Conservation (phyloP, 1,140 invertebrate species). For the Scaptomyza montana region DNA sequence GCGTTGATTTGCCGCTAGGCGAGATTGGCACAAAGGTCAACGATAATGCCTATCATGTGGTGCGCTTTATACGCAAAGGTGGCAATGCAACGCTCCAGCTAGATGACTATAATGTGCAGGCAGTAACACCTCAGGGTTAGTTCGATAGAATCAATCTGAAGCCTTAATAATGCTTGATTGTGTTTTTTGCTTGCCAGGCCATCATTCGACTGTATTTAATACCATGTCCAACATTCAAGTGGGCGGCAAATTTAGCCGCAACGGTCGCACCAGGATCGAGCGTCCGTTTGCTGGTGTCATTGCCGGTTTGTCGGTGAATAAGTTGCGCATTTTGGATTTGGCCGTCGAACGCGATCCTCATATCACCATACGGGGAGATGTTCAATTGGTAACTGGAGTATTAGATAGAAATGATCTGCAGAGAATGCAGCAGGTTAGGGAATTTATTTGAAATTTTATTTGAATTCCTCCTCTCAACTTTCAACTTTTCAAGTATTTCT, state of each 20-base stretch:
- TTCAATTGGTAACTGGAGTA: constrained; percentile 89
- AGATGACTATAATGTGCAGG: constrained; percentile 94
- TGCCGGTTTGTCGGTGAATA: constrained; percentile 94
- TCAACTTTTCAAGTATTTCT: constrained; percentile 83
- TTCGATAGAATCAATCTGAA: not conserved
- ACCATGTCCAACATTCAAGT: constrained; percentile 94
- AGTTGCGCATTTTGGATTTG: constrained; percentile 92
- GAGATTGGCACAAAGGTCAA: constrained; percentile 95
- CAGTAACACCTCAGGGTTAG: constrained; percentile 90
- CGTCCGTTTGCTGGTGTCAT: constrained; percentile 93
- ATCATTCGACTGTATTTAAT: constrained; percentile 95
- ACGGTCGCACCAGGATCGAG: constrained; percentile 89
- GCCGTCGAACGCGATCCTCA: constrained; percentile 91
- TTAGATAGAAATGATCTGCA: constrained; percentile 90
- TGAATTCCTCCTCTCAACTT: constrained; percentile 79
- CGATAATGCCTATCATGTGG: constrained; percentile 96
- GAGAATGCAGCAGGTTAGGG: constrained; percentile 91
- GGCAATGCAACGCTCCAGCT: constrained; percentile 96
- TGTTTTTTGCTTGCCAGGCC: constrained; percentile 85
- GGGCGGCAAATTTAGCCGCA: constrained; percentile 93
- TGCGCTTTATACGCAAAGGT: constrained; percentile 94
- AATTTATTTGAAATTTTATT: constrained; percentile 84
- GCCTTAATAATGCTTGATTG: constrained; percentile 9
- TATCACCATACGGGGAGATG: constrained; percentile 89
- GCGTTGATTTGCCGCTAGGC: constrained; percentile 95